These are phyloP conservation scores for Sceloporus undulatus DNA, from an alignment of 2,113 vertebrate species.

Conservation along the genomic window DNA sequence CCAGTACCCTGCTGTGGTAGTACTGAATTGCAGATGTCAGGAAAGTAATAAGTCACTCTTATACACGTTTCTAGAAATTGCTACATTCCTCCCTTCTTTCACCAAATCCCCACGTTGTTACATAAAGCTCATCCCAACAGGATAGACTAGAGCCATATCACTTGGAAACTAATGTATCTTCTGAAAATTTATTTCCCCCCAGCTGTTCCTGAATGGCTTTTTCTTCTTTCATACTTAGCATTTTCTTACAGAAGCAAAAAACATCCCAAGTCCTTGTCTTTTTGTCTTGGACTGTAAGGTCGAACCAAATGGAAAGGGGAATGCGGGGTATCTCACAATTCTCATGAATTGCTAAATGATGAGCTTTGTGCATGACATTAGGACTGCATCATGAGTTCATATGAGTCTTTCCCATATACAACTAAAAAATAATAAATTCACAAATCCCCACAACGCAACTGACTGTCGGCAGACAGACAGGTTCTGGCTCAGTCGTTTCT, in stretches of 20 bases:
- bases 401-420: neutral
- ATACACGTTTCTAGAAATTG: neutral
- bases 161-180: neutral
- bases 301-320: neutral
- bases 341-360: neutral
- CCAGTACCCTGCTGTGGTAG: neutral
- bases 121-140: rapidly evolving
- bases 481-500: neutral
- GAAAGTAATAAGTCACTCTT: neutral
- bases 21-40: neutral
- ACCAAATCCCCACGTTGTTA: too few species aligned
- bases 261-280: neutral
- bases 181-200: neutral
- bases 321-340: neutral
- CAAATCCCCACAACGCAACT: neutral
- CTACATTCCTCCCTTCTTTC: neutral
- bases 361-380: neutral
- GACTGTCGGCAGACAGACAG: neutral
- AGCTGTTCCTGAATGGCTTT: neutral
- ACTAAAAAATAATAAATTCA: neutral
- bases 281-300: neutral
- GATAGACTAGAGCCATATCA: rapidly evolving
- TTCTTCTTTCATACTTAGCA: neutral
- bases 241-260: neutral
- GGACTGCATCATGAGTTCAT: neutral